Percentiles rank a stretch among this genome's conserved stretches.
These are phyloP conservation scores for Eumerus sabulonum DNA, from an alignment of 2,888 invertebrate species.

Conservation along the genomic window DNA sequence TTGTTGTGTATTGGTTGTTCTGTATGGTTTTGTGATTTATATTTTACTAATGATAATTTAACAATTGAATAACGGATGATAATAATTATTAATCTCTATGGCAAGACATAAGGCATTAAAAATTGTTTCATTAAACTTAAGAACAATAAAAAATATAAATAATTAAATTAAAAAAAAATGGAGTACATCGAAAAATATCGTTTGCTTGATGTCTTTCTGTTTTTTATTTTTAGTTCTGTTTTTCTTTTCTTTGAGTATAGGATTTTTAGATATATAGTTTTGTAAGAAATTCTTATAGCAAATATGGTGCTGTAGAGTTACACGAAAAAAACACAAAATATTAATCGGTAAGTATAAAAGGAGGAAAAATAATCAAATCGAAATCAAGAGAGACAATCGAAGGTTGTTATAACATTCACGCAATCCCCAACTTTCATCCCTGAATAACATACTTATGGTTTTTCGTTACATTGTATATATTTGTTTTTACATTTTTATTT, in stretches of 20 bases:
- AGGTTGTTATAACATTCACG: constrained; percentile 48
- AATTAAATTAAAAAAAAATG: neutral
- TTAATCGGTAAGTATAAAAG: neutral
- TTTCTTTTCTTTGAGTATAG: constrained; percentile 45
- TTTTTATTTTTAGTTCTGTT: constrained; percentile 24
- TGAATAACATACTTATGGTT: constrained; percentile 56
- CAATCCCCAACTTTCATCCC: constrained; percentile 60
- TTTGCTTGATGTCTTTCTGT: no score
- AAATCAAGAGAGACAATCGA: neutral
- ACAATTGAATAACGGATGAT: constrained; percentile 62
- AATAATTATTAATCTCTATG: constrained; percentile 67
- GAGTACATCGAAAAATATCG: constrained; percentile 4
- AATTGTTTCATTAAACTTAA: constrained; percentile 33
- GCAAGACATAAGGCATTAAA: constrained; percentile 65
- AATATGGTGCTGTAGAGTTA: constrained; percentile 62
- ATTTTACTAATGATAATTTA: constrained; percentile 58
- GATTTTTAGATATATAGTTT: constrained; percentile 27
- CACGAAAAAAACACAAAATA: constrained; percentile 35
- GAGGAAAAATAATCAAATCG: neutral
- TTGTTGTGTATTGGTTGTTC: constrained; percentile 43
- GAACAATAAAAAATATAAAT: neutral
- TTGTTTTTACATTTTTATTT: constrained; percentile 18
- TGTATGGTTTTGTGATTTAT: constrained; percentile 18
- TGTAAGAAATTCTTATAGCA: constrained; percentile 50
- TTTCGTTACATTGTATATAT: no score